Base-by-base conservation (phyloP, 2,888 invertebrate species). In the Dicyrtomina minuta region DNA sequence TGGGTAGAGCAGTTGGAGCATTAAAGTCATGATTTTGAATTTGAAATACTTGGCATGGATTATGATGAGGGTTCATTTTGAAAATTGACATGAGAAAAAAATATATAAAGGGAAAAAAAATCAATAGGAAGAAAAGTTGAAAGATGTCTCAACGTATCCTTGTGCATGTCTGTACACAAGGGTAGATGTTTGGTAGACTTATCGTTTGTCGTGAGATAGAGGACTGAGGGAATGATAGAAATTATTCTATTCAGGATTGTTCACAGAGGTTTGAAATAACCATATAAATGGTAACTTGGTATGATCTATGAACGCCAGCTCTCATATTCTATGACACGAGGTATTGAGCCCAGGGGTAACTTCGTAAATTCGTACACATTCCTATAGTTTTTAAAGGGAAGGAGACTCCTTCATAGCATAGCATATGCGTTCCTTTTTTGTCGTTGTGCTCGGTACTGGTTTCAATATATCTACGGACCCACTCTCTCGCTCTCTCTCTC, bases 301-400 rank as follows among this genome's bases (percentile, higher is more conserved):
- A 22, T 55, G 55, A 55, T 55, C 55, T 55, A 55, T 55, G 55
- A 55, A 55, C 26, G 26, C 55, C 55, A 55, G 15, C 55, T 26
- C 13, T 26, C 46, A 22, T 51, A 51, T 51, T 22, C 15, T 51
- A 17, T 51, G 51, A 51, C 51, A 51, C 51, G 51, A 51, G 10
- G 20, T 51, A 51, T 20, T 12, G 51, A 17, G 51, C 51, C 51
- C 51, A 51, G 3, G 51, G 51, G 51, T 51, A 51, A 51, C 8
- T 51, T 20, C 17, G 22, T 51, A 46, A 17, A 4, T 46, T 46
- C n/a, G n/a, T n/a, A n/a, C n/a, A n/a, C n/a, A n/a, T n/a, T n/a
- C n/a, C n/a, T 33, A 33, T 33, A 10, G 17, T 17, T n/a, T 10
- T 20, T 51, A 2, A 51, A 55, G 15, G 13, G 10, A 51, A 55